Evolutionary conservation across 2,888 invertebrate species (phyloP).

Genomic region (Caenorhabditis uteleia): DNA sequence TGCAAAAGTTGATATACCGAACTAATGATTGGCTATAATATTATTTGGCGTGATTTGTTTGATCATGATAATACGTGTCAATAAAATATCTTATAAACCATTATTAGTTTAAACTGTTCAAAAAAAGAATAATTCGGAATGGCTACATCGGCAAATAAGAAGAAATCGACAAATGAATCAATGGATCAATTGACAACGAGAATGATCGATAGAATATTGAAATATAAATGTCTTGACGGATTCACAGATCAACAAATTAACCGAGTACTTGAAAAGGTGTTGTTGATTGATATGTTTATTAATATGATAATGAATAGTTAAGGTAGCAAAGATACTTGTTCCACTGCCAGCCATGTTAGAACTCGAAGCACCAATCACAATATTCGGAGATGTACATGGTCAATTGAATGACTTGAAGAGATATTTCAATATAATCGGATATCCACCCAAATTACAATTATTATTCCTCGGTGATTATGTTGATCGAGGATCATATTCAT

Average conservation of each 20-base stretch:
- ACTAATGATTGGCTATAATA: neutral
- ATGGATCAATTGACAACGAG: slow-evolving; percentile 26
- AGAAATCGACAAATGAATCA: too few relatives aligned
- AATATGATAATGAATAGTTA: neutral
- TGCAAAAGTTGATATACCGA: slow-evolving; percentile 4
- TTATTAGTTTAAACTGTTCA: too few relatives aligned
- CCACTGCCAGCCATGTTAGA: slow-evolving; percentile 45
- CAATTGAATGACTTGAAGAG: slow-evolving; percentile 56
- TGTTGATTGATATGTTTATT: neutral
- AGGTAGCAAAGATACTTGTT: slow-evolving; percentile 30
- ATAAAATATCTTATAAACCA: too few relatives aligned
- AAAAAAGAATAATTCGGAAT: too few relatives aligned
- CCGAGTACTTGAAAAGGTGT: slow-evolving; percentile 24
- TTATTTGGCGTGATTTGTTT: too few relatives aligned
- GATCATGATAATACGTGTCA: too few relatives aligned
- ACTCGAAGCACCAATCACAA: slow-evolving; percentile 49
- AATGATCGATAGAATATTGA: slow-evolving; percentile 33
- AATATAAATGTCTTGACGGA: slow-evolving; percentile 24
- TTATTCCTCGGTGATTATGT: slow-evolving; percentile 65
- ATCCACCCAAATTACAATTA: slow-evolving; percentile 48
- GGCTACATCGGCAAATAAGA: too few relatives aligned
- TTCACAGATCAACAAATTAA: slow-evolving; percentile 34
- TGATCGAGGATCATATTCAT: slow-evolving; percentile 55
- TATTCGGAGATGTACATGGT: slow-evolving; percentile 62
- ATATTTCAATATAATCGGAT: slow-evolving; percentile 46